Base-by-base conservation (phyloP, 2,113 vertebrate genomes). In the Aphelocoma coerulescens region DNA sequence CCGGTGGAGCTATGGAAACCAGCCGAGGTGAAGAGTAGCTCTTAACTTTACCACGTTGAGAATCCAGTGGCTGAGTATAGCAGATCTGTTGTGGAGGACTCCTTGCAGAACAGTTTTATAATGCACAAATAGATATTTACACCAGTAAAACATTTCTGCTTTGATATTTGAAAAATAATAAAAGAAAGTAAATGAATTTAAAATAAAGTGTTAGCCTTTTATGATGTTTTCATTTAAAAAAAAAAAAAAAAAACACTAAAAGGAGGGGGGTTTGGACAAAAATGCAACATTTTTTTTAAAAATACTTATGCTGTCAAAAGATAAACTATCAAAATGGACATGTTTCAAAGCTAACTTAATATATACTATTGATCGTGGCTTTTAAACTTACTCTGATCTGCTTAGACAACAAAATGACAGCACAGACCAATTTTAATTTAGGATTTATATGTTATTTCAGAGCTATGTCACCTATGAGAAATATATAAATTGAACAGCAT, bases 231-330 rank as follows among this genome's bases (percentile, higher is more conserved):
- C 18, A 69, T 24, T 24, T 23, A 23, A 55, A 73, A 90, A 72
- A 86, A 49, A 58, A 73, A 88, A 72, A 80, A 76, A 68, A 71
- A 3, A 17, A 74, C 3, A 16, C n/a, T 49, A 57, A 89, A 89
- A 55, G 16, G 12, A 35, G 4, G 1, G 2, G 1, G 0, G 2
- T 22, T 15, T 28, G 2, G 8, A 41, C 16, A 74, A 81, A 89
- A 84, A 63, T 18, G 33, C 7, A 52, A 23, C 32, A 10, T 28
- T 35, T 17, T 88, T 72, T 76, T 33, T 12, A 43, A 43, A 12
- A 85, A 67, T 10, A 55, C 6, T 27, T 57, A 10, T 11, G 23
- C 24, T 87, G 14, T 24, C 51, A 33, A 41, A 81, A 77, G 46
- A 58, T 27, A 59, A 77, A 67, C 22, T 71, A 74, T 61, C 15